A percentile compares a stretch with the other conserved stretches of the same genome.
These are phyloP conservation scores for Erpornis zantholeuca DNA, from an alignment of 2,113 vertebrate genomes.

Conservation along the genomic window DNA sequence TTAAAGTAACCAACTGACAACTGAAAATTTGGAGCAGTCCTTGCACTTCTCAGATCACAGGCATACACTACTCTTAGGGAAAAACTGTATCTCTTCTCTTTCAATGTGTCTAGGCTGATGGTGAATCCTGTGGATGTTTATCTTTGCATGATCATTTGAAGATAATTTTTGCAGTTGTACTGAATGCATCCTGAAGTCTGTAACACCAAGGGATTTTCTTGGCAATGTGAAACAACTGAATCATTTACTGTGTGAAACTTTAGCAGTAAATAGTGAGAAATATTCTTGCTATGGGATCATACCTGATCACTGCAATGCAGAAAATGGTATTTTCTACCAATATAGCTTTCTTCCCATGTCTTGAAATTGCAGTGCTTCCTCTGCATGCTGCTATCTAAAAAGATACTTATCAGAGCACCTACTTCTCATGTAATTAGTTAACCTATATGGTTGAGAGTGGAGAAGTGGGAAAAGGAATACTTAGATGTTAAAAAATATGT, in stretches of 20 bases:
- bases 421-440: not conserved
- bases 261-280: not conserved
- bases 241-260: not conserved
- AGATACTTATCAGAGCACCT: not conserved
- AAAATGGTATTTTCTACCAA: rapidly evolving
- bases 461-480: not conserved
- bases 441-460: not conserved
- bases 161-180: not conserved
- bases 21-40: not conserved
- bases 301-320: not conserved
- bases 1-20: not conserved
- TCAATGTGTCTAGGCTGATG: not conserved
- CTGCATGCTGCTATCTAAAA: not conserved
- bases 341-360: not conserved
- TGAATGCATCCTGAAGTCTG: not conserved
- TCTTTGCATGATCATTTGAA: not conserved
- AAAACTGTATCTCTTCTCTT: not conserved
- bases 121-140: not conserved
- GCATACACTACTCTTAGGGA: not conserved
- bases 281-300: not conserved
- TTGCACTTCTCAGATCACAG: not conserved
- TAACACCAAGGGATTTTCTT: not conserved
- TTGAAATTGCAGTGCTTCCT: not conserved
- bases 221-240: not conserved
- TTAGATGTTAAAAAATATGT: not conserved